phyloP scores from a whole-genome alignment of 2,113 vertebrate species.

The Rynchops niger region DNA sequence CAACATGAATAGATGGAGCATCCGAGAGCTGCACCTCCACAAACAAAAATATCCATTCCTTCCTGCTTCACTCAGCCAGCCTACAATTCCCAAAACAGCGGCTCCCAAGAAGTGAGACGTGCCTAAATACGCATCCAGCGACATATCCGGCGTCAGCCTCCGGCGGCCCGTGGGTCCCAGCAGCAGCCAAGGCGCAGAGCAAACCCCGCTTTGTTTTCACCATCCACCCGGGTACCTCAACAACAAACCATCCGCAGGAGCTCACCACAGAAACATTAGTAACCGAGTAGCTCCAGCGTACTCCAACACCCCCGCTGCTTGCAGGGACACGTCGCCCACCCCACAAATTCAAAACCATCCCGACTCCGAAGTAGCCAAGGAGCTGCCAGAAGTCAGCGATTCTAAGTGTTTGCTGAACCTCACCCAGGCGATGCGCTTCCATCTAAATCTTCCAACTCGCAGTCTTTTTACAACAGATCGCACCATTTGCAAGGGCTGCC shows the following conservation, averaged over 20 bases:
- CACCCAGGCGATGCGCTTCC: background rate
- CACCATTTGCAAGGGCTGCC: background rate
- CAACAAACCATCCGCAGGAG: background rate
- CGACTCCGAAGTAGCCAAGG: background rate
- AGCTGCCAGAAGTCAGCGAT: background rate
- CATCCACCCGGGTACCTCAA: background rate
- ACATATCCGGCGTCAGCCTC: background rate
- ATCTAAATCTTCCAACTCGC: background rate
- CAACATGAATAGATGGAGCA: background rate
- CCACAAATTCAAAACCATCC: background rate
- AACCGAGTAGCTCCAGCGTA: background rate
- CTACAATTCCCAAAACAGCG: background rate
- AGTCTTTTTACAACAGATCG: background rate
- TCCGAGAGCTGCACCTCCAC: background rate
- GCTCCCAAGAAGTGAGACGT: background rate
- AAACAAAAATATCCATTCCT: conserved; percentile 17
- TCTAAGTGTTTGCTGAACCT: background rate
- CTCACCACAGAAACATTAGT: background rate
- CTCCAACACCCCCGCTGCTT: background rate
- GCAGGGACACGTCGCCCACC: conserved; percentile 22
- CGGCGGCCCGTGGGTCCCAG: background rate
- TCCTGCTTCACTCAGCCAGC: background rate
- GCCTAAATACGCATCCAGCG: background rate
- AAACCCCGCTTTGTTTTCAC: background rate
- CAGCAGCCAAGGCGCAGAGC: background rate